phyloP scores from a whole-genome alignment of 2,888 invertebrate genomes.

The Tinea semifulvella region DNA sequence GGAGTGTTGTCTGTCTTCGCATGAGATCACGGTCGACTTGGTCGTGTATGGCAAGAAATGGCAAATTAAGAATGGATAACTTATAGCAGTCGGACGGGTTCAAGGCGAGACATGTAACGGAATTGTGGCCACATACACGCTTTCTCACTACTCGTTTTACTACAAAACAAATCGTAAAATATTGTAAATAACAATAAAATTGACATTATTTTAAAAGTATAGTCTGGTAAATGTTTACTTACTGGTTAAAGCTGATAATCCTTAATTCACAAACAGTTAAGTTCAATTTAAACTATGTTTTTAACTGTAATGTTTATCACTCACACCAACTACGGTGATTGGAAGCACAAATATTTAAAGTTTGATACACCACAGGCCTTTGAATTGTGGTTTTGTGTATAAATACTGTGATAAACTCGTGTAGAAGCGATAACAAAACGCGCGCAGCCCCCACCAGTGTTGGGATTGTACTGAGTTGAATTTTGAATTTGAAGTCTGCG shows the following conservation, averaged over 20 bases:
- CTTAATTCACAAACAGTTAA: neutral
- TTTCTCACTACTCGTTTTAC: slow-evolving; percentile 27
- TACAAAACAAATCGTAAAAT: neutral
- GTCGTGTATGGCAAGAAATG: slow-evolving; percentile 13
- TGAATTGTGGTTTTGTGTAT: neutral
- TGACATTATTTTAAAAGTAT: no score
- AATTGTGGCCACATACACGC: slow-evolving; percentile 35
- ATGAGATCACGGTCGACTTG: slow-evolving; percentile 13
- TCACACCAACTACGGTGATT: neutral
- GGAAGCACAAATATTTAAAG: slow-evolving; percentile 7
- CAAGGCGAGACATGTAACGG: slow-evolving; percentile 51
- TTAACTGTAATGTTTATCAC: neutral
- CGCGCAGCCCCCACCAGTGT: neutral
- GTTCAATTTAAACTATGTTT: no score
- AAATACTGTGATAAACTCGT: slow-evolving; percentile 7
- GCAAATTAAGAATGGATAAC: slow-evolving; percentile 17
- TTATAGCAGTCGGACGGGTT: slow-evolving; percentile 40
- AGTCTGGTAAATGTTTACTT: no score
- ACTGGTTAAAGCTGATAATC: neutral
- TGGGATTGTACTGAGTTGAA: neutral
- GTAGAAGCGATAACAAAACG: neutral
- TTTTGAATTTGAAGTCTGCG: no score
- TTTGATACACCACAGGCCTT: neutral
- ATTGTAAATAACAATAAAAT: neutral
- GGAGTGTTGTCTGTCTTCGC: slow-evolving; percentile 18